Conservation (phyloP, 64 coral and sea anemone genomes). For the Stylophora pistillata region DNA sequence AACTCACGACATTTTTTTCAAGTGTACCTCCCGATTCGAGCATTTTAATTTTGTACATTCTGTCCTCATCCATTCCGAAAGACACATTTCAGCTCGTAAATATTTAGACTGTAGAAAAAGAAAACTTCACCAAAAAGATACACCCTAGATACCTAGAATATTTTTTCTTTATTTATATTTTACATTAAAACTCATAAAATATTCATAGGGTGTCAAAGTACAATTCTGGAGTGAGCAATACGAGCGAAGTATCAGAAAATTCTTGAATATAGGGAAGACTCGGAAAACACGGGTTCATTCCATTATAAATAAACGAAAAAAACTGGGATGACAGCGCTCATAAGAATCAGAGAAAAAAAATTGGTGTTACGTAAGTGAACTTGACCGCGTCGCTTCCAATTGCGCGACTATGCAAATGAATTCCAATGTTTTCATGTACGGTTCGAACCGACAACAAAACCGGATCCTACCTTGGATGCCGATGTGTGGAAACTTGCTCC, state of each 20-base stretch:
- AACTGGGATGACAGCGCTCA: neutral
- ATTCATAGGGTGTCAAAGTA: slow-evolving; percentile 38
- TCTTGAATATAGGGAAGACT: neutral
- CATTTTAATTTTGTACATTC: neutral
- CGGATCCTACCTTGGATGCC: slow-evolving; percentile 75
- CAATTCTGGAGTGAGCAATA: neutral
- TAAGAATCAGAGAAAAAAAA: neutral
- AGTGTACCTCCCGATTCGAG: neutral
- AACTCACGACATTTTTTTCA: neutral
- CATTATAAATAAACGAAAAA: neutral
- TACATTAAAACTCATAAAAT: slow-evolving; percentile 10
- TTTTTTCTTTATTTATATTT: slow-evolving; percentile 16
- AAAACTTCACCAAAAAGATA: neutral
- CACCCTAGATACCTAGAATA: neutral
- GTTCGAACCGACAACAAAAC: slow-evolving; percentile 27
- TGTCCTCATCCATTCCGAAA: neutral
- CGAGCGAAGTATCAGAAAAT: slow-evolving; percentile 1
- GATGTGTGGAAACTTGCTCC: slow-evolving; percentile 69
- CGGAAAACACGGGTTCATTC: neutral
- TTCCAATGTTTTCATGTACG: slow-evolving; percentile 16
- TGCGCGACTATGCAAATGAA: slow-evolving; percentile 5
- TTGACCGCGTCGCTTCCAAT: neutral
- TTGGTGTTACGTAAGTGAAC: neutral
- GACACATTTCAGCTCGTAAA: neutral
- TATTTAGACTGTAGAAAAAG: neutral